Percentiles rank a stretch among this genome's conserved stretches.
Evolutionary conservation across 2,888 invertebrate species (phyloP).

Genomic region (Pammene fasciana): DNA sequence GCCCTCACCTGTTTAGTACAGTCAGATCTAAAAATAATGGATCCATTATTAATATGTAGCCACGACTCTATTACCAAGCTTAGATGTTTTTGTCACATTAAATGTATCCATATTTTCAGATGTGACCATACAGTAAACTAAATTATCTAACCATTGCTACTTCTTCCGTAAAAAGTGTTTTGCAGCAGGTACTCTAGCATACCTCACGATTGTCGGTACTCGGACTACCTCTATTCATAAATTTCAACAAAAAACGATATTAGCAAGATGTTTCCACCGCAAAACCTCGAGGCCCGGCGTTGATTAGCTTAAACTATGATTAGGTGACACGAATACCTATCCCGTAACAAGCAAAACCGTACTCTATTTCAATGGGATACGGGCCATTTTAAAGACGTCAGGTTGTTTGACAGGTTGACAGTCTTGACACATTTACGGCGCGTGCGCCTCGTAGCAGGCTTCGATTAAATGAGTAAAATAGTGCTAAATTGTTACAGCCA

Average conservation of each 20-base stretch:
- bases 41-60: too few species aligned
- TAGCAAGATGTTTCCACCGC: constrained; percentile 12
- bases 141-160: too few species aligned
- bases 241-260: not conserved
- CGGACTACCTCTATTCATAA: constrained; percentile 8
- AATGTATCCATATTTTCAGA: too few species aligned
- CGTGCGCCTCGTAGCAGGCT: not conserved
- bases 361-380: not conserved
- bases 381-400: not conserved
- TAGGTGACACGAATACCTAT: constrained; percentile 2
- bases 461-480: too few species aligned
- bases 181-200: not conserved
- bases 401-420: not conserved
- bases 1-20: too few species aligned
- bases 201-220: not conserved
- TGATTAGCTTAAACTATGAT: constrained; percentile 8
- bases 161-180: too few species aligned
- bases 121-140: too few species aligned
- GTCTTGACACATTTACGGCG: constrained; percentile 9
- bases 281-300: constrained; percentile 12
- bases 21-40: too few species aligned
- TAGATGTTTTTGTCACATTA: too few species aligned
- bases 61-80: too few species aligned
- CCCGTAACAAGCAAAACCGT: not conserved
- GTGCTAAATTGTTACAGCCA: too few species aligned